These are phyloP conservation scores for Catharus fuscescens DNA, from an alignment of 2,113 vertebrate genomes.

Conservation along the genomic window DNA sequence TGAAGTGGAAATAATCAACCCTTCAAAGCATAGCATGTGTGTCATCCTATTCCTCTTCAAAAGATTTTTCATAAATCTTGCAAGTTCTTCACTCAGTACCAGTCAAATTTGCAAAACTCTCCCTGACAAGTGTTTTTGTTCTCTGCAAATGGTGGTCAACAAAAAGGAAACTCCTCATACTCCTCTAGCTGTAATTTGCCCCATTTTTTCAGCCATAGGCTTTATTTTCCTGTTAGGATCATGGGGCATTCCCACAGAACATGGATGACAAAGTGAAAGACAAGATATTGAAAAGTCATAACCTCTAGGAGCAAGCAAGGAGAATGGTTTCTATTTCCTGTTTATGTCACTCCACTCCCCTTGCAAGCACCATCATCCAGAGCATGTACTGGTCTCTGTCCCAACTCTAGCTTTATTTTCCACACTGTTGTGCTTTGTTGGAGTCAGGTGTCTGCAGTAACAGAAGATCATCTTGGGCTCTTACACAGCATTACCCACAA, in stretches of 20 bases:
- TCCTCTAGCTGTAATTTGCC: background rate
- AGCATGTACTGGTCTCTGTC: background rate
- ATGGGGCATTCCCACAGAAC: background rate
- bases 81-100: background rate
- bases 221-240: background rate
- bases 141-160: background rate
- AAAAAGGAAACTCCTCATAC: background rate
- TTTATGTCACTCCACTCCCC: background rate
- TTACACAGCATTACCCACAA: background rate
- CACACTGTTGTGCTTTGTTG: background rate
- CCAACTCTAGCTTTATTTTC: background rate
- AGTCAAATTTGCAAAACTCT: background rate
- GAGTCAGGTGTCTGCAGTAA: background rate
- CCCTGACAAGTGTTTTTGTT: background rate
- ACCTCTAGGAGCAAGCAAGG: background rate
- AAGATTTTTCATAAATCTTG: background rate
- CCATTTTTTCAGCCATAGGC: background rate
- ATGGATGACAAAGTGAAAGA: background rate
- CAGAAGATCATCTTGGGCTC: background rate
- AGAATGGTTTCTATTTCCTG: background rate
- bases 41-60: background rate
- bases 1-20: constrained; percentile 4
- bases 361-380: background rate
- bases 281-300: background rate
- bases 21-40: background rate